Percentiles rank a stretch among this genome's conserved stretches.
Evolutionary conservation across 2,888 invertebrate species (phyloP).

Genomic region (Mimas tiliae): DNA sequence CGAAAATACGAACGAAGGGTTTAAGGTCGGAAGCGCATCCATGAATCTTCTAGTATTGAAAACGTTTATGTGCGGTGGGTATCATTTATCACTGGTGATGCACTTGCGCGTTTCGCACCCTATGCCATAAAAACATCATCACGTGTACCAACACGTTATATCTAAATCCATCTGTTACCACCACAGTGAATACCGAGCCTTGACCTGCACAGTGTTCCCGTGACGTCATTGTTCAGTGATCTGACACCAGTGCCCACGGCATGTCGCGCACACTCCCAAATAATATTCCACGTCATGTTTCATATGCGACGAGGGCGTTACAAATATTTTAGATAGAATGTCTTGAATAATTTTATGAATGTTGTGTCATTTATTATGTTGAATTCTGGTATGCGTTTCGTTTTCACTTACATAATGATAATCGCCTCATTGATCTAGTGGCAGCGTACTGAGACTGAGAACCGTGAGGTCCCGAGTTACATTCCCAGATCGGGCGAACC

Average conservation of each 20-base stretch:
- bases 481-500: no score
- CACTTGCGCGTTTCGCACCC: no score
- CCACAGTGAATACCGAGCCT: not conserved
- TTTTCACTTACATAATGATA: constrained; percentile 7
- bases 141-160: not conserved
- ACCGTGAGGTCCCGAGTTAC: no score
- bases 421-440: no score
- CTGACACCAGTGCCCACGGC: constrained; percentile 2
- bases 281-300: constrained; percentile 1
- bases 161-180: not conserved
- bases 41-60: no score
- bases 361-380: not conserved
- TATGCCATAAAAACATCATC: no score
- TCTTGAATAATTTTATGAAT: constrained; percentile 9
- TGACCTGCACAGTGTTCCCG: constrained; percentile 1
- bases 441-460: not conserved
- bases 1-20: no score
- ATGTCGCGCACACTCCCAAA: not conserved
- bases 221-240: not conserved
- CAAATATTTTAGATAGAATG: constrained; percentile 15
- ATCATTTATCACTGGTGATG: no score
- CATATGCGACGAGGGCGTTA: not conserved
- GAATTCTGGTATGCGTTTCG: not conserved
- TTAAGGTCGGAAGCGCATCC: no score
- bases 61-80: no score